Conservation (phyloP, 2,888 invertebrate species). For the Drosophila buzzatii region DNA sequence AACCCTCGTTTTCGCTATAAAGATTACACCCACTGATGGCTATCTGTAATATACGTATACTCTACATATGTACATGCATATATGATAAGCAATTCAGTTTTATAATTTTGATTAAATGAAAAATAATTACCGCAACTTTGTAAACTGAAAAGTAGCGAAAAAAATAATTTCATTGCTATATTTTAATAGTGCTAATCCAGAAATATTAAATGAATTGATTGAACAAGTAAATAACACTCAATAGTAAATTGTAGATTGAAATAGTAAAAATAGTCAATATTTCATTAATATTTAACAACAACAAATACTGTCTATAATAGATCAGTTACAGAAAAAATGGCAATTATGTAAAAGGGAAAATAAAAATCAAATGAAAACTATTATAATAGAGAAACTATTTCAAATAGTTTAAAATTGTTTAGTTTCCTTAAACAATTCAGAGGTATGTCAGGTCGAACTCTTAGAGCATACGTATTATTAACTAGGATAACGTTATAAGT, state of each 20-base stretch:
- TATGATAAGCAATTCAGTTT: constrained; percentile 8
- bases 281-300: too few relatives aligned
- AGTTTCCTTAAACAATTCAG: too few relatives aligned
- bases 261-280: too few relatives aligned
- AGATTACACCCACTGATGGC: neutral
- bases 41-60: neutral
- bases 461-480: too few relatives aligned
- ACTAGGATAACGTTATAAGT: too few relatives aligned
- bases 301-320: too few relatives aligned
- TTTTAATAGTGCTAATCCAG: neutral
- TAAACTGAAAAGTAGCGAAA: neutral
- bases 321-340: too few relatives aligned
- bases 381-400: neutral
- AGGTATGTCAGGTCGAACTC: too few relatives aligned
- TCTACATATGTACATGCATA: neutral
- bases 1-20: neutral
- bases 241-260: neutral
- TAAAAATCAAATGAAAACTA: too few relatives aligned
- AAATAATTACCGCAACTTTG: neutral
- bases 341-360: too few relatives aligned
- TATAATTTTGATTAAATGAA: neutral
- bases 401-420: too few relatives aligned
- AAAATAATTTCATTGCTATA: neutral
- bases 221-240: neutral
- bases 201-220: neutral